Evolutionary conservation across 2,888 invertebrate genomes (phyloP).

Genomic region (Hyposoter didymator): DNA sequence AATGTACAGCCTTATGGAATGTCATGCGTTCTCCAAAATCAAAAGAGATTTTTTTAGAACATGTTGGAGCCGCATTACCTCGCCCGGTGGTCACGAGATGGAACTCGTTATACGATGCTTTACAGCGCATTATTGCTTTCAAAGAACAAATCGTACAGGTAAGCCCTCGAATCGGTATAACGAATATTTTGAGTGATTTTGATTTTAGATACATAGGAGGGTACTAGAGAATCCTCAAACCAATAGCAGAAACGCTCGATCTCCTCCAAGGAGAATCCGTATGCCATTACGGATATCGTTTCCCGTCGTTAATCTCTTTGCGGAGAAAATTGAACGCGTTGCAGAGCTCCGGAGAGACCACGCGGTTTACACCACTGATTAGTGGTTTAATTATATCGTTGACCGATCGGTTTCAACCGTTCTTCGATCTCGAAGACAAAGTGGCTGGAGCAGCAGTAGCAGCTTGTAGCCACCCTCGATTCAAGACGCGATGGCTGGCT

Average conservation of each 20-base stretch:
- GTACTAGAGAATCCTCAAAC: slow-evolving; percentile 42
- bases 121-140: slow-evolving; percentile 14
- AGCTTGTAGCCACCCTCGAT: slow-evolving; percentile 27
- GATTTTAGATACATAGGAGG: slow-evolving; percentile 45
- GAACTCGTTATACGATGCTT: slow-evolving; percentile 40
- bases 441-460: slow-evolving; percentile 39
- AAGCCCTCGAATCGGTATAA: slow-evolving; percentile 22
- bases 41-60: slow-evolving; percentile 12
- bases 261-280: slow-evolving; percentile 43
- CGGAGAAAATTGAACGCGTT: slow-evolving; percentile 47
- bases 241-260: slow-evolving; percentile 52
- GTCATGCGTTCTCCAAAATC: slow-evolving; percentile 39
- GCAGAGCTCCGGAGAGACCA: background rate
- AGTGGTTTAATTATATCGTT: background rate
- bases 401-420: background rate
- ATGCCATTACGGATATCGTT: slow-evolving; percentile 50
- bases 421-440: slow-evolving; percentile 17
- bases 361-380: slow-evolving; percentile 24
- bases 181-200: slow-evolving; percentile 28
- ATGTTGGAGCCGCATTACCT: slow-evolving; percentile 22
- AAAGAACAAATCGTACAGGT: slow-evolving; percentile 25
- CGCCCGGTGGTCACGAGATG: slow-evolving; percentile 45
- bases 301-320: slow-evolving; percentile 53
- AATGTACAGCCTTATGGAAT: slow-evolving; percentile 49
- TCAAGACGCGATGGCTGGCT: slow-evolving; percentile 31